phyloP scores from a whole-genome alignment of 2,888 invertebrate genomes.

The Lasioglossum marginatum region DNA sequence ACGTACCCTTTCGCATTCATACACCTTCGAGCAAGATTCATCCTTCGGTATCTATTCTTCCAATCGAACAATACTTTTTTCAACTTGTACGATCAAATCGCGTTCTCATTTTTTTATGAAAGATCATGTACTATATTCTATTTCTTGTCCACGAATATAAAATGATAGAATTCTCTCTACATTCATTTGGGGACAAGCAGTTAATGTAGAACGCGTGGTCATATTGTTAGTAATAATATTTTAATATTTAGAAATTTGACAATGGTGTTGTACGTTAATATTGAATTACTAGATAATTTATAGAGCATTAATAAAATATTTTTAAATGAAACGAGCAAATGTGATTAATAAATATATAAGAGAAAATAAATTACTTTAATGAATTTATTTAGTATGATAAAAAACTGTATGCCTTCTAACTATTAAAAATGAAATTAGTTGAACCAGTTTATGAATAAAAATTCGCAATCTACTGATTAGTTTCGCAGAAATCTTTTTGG shows the following conservation, averaged over 20 bases:
- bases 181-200: too few relatives aligned
- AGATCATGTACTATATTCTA: neutral
- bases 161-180: too few relatives aligned
- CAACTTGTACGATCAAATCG: neutral
- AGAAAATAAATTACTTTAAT: neutral
- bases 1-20: conserved; percentile 18
- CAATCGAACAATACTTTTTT: neutral
- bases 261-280: neutral
- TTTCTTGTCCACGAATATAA: neutral
- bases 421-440: neutral
- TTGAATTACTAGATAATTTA: neutral
- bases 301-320: neutral
- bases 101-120: neutral
- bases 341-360: neutral
- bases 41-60: neutral
- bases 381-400: neutral
- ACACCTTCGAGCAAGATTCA: conserved; percentile 19
- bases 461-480: neutral
- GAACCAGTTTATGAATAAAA: neutral
- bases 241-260: neutral
- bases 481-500: neutral
- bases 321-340: neutral
- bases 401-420: neutral
- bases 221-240: neutral
- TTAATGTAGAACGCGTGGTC: too few relatives aligned